phyloP scores from a whole-genome alignment of 2,888 invertebrate genomes.

The Drosophila phalerata region DNA sequence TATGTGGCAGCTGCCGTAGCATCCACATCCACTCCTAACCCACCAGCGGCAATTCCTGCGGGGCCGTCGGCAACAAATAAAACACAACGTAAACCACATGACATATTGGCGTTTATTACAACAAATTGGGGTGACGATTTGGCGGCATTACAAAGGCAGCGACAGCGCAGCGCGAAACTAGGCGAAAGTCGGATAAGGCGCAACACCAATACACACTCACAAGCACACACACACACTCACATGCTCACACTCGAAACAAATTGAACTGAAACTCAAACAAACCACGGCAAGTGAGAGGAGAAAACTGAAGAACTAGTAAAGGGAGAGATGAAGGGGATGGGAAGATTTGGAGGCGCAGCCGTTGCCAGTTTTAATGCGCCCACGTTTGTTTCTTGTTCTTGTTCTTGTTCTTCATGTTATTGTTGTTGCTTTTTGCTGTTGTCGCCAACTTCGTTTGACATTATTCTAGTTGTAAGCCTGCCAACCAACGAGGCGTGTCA shows the following conservation, averaged over 20 bases:
- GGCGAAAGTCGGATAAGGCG: conserved; percentile 69
- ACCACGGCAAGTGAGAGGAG: conserved; percentile 21
- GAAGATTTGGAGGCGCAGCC: conserved; percentile 12
- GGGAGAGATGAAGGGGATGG: neutral
- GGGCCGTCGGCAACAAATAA: conserved; percentile 48
- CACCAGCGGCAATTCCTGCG: conserved; percentile 20
- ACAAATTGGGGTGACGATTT: conserved; percentile 82
- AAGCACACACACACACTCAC: conserved; percentile 24
- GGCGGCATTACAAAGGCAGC: conserved; percentile 63
- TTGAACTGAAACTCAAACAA: conserved; percentile 73
- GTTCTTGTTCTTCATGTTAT: conserved; percentile 38
- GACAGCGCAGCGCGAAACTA: conserved; percentile 46
- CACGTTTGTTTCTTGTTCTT: conserved; percentile 29
- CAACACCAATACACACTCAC: conserved; percentile 34
- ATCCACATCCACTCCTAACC: conserved; percentile 27
- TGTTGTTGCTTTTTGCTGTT: conserved; percentile 29
- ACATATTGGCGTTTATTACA: conserved; percentile 83
- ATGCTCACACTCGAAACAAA: conserved; percentile 49
- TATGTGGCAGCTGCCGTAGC: conserved; percentile 35
- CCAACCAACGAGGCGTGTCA: conserved; percentile 41
- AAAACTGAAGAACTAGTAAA: conserved; percentile 1
- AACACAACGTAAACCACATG: conserved; percentile 69
- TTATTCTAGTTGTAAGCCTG: conserved; percentile 71
- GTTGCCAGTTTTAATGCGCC: conserved; percentile 46
- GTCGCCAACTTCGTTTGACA: conserved; percentile 70